Conservation (phyloP, 2,797 vertebrate genomes). For the Acanthis flammea region DNA sequence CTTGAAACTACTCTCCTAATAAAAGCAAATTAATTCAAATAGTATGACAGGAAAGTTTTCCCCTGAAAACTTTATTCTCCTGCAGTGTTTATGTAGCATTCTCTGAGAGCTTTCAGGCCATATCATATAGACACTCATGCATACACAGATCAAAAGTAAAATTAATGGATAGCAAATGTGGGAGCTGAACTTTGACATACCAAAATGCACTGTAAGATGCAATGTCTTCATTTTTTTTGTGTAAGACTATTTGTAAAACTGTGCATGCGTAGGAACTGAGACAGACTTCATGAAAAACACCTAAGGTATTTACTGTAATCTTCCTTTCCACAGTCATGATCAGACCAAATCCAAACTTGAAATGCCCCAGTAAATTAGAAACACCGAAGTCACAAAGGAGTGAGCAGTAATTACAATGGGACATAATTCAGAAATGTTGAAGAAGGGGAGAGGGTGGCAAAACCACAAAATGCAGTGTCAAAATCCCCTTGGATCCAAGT, state of each 20-base stretch:
- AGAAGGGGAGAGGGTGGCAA: neutral
- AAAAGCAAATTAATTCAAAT: neutral
- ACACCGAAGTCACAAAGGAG: neutral
- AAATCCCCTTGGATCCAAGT: neutral
- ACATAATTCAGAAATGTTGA: neutral
- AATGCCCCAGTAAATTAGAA: neutral
- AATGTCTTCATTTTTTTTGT: neutral
- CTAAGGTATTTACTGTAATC: neutral
- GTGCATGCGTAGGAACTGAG: neutral
- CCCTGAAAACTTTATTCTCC: neutral
- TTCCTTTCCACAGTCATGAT: neutral
- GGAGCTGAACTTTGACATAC: neutral
- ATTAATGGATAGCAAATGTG: neutral
- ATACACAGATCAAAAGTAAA: neutral
- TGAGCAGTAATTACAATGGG: neutral
- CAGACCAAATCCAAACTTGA: neutral
- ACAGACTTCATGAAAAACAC: neutral
- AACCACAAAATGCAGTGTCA: neutral
- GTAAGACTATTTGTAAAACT: neutral
- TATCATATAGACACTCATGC: neutral
- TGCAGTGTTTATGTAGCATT: neutral
- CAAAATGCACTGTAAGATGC: neutral
- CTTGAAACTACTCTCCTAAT: neutral
- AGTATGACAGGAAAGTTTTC: neutral
- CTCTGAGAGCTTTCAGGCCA: neutral